A percentile compares a stretch with the other conserved stretches of the same genome.
Evolutionary conservation across 1,140 invertebrate genomes (phyloP).

Genomic region (Archivesica marissinica): DNA sequence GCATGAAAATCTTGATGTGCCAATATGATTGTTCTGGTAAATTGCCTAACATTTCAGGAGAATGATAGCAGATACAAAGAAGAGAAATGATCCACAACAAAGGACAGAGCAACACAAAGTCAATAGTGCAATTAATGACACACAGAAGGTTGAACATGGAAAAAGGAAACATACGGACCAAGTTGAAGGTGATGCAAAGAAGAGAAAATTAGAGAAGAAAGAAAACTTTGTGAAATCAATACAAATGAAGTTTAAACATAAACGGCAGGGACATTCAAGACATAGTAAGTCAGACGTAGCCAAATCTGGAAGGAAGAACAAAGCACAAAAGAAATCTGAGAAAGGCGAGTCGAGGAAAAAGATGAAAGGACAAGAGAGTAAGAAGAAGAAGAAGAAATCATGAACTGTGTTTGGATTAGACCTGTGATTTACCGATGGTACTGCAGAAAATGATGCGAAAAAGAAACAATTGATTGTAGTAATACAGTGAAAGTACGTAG

Average conservation of each 20-base stretch:
- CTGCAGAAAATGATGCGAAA: no score
- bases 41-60: constrained; percentile 15
- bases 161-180: constrained; percentile 21
- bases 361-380: background rate
- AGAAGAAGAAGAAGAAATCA: background rate
- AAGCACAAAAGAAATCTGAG: background rate
- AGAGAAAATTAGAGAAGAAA: constrained; percentile 13
- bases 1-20: no score
- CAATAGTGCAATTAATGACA: background rate
- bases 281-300: background rate
- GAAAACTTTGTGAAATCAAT: background rate
- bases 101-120: background rate
- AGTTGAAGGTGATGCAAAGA: background rate
- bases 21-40: no score
- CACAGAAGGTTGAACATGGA: background rate
- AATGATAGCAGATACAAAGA: constrained; percentile 30
- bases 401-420: background rate
- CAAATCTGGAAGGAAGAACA: background rate
- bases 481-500: no score
- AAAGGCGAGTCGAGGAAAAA: background rate
- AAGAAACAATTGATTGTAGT: no score
- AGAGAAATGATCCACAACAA: background rate
- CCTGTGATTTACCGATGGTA: no score
- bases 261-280: background rate
- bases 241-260: constrained; percentile 37